phyloP scores from a whole-genome alignment of 2,888 invertebrate genomes.

The Blera fallax region DNA sequence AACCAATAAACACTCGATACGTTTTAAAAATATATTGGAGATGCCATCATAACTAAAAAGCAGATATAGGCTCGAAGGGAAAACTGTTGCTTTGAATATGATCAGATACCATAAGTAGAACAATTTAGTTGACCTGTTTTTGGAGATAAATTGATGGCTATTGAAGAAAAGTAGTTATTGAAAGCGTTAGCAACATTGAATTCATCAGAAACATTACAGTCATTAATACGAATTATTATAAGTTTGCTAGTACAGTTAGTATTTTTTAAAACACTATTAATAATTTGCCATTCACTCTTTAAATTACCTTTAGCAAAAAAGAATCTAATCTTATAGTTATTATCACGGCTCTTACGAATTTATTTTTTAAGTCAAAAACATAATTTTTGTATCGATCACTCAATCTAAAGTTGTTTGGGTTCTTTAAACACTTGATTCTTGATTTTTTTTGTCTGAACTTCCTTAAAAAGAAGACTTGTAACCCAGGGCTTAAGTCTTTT shows the following conservation, averaged over 20 bases:
- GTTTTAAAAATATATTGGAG: no score
- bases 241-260: no score
- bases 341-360: not conserved
- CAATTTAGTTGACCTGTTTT: not conserved
- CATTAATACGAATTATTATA: no score
- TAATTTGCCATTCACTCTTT: no score
- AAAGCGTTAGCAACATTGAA: not conserved
- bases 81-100: not conserved
- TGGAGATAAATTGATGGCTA: not conserved
- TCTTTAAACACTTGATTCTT: not conserved
- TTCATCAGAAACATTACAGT: not conserved
- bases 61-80: not conserved
- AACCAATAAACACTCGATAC: not conserved
- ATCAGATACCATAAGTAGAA: not conserved
- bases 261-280: no score
- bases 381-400: not conserved
- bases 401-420: not conserved
- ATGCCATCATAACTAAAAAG: not conserved
- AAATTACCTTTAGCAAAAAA: no score
- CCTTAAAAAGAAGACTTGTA: not conserved
- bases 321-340: not conserved
- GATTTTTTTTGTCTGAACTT: not conserved
- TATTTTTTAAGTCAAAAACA: not conserved
- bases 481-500: not conserved
- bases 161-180: not conserved